Conservation (phyloP, 2,888 invertebrate genomes). For the Leptopilina drosophilae region DNA sequence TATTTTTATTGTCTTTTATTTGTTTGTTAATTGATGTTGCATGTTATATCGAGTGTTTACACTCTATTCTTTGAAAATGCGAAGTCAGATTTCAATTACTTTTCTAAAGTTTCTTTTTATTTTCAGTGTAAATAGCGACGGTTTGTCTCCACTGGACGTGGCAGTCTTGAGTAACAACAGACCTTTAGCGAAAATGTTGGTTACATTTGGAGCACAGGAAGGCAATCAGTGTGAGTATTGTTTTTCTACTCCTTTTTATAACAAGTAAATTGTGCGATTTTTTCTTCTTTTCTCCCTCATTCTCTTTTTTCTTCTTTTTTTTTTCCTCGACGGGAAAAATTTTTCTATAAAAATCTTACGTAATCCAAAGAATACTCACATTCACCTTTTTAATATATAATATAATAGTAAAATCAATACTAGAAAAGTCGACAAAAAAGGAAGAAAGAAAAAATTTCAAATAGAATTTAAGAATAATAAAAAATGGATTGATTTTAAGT, state of each 20-base stretch:
- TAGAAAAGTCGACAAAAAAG: not conserved
- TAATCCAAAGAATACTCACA: not conserved
- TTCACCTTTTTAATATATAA: not conserved
- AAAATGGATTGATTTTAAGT: not conserved
- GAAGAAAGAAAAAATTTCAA: not conserved
- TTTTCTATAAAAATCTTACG: constrained; percentile 13
- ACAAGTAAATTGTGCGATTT: not conserved
- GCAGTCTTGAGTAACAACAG: constrained; percentile 94
- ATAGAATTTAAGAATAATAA: not conserved
- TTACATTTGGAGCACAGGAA: constrained; percentile 91
- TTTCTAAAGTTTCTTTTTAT: constrained; percentile 56
- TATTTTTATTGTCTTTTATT: too few species aligned
- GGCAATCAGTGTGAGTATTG: constrained; percentile 87
- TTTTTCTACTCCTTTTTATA: constrained; percentile 11
- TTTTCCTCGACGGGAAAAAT: not conserved
- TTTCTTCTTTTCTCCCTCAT: not conserved
- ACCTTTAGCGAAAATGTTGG: constrained; percentile 92
- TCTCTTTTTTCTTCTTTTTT: not conserved
- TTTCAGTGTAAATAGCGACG: constrained; percentile 91
- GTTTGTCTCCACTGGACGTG: constrained; percentile 93
- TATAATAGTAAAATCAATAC: not conserved
- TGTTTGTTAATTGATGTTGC: too few species aligned
- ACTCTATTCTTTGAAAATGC: not conserved
- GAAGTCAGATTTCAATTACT: constrained; percentile 2
- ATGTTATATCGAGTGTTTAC: too few species aligned